Conservation (phyloP, 2,113 vertebrate species). For the Cyphomyrus discorhynchus region DNA sequence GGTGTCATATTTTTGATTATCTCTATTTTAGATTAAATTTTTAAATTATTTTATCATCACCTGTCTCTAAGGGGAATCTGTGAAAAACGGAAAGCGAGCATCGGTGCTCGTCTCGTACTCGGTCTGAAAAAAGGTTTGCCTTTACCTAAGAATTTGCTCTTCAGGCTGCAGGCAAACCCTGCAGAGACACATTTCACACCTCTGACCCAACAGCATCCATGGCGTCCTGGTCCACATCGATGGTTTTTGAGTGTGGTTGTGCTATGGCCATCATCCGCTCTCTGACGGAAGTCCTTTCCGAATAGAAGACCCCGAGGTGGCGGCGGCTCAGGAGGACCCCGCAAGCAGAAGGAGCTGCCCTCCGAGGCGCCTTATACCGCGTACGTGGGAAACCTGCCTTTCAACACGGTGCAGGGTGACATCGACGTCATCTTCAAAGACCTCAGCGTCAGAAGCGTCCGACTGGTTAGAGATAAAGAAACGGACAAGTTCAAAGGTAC, state of each 20-base stretch:
- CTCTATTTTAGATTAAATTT: not conserved
- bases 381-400: slow-evolving; percentile 91
- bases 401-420: slow-evolving; percentile 95
- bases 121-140: not conserved
- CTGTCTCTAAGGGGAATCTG: not conserved
- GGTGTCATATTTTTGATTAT: not conserved
- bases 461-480: slow-evolving; percentile 97
- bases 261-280: not conserved
- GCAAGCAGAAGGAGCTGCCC: slow-evolving; percentile 91
- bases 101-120: not conserved
- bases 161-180: not conserved
- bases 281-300: not conserved
- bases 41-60: not conserved
- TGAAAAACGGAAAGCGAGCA: not conserved
- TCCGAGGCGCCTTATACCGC: slow-evolving; percentile 94
- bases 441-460: slow-evolving; percentile 82
- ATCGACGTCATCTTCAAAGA: slow-evolving; percentile 97
- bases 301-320: slow-evolving; percentile 71
- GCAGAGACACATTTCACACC: not conserved
- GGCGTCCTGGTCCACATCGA: not conserved
- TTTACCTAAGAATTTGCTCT: not conserved
- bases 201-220: not conserved
- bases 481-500: slow-evolving; percentile 99
- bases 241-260: not conserved
- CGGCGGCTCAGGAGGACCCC: slow-evolving; percentile 64